A percentile compares a stretch with the other conserved stretches of the same genome.
phyloP scores from a whole-genome alignment of 2,113 vertebrate species.

The Nothobranchius kuhntae region DNA sequence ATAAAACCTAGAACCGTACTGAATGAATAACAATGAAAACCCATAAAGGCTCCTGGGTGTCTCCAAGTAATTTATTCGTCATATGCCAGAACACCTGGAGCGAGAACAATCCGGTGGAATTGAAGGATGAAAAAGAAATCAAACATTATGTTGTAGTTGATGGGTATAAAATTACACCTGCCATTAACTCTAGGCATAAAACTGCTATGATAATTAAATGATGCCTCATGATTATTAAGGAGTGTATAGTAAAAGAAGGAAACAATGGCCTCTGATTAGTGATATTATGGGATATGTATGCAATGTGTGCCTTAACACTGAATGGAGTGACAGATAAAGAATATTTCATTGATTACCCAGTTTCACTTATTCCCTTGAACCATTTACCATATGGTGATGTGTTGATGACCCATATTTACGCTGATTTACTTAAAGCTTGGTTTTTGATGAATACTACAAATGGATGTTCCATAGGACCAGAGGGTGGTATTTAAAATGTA shows the following conservation, averaged over 20 bases:
- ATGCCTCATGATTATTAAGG: slow-evolving; percentile 64
- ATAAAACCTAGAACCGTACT: slow-evolving; percentile 63
- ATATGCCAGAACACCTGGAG: slow-evolving; percentile 70
- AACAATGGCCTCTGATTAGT: slow-evolving; percentile 46
- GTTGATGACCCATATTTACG: too few species aligned
- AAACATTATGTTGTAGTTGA: slow-evolving; percentile 61
- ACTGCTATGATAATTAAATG: slow-evolving; percentile 58
- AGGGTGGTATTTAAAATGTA: too few species aligned
- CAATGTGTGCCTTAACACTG: background rate
- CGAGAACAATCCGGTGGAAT: slow-evolving; percentile 65
- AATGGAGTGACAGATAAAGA: background rate
- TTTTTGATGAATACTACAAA: too few species aligned
- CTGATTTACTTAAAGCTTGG: too few species aligned
- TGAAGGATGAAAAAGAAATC: slow-evolving; percentile 64
- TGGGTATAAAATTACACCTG: slow-evolving; percentile 68
- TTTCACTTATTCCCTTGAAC: background rate
- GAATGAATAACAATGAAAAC: slow-evolving; percentile 71
- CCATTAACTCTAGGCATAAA: slow-evolving; percentile 64
- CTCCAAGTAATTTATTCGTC: slow-evolving; percentile 71
- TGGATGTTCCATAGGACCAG: too few species aligned
- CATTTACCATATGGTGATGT: too few species aligned
- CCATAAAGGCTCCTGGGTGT: slow-evolving; percentile 61
- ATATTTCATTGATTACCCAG: background rate
- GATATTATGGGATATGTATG: background rate
- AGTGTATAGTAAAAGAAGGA: slow-evolving; percentile 33